Evolutionary conservation across 2,113 vertebrate species (phyloP), one percentile per base, ranked within the genome.

Genomic region (Podilymbus podiceps): DNA sequence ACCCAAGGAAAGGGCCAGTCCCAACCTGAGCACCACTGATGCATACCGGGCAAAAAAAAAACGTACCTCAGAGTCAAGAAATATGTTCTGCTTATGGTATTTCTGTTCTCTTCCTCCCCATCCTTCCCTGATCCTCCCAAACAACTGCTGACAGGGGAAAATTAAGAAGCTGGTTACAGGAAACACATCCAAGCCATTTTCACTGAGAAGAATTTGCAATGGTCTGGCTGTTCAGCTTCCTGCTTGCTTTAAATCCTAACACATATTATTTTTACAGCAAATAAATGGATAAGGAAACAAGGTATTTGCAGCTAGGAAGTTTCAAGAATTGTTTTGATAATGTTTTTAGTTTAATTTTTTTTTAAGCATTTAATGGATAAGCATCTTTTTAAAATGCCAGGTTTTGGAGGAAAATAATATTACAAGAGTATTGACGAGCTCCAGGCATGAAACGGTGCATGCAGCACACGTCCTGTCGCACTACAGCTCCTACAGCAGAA

Each of bases 131-230:
- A 50, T 89, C 53, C 50, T 94, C 53, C 33, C 67, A 85, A 91
- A 56, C 49, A 82, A 58, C 63, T 7, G 3, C 35, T 88, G 67
- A 93, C 63, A 73, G 53, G 74, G 79, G 66, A 83, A 85, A 88
- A 66, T 42, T 62, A 53, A 27, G 67, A 88, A 93, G 59, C 67
- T 40, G 25, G 33, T 89, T 96, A 72, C 91, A 94, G 81, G 58
- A 93, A 95, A 85, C 9, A 7, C 64, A 87, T 75, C 72, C 67
- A 60, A 79, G 69, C 18, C 44, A 15, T 85, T 87, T 75, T 78
- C 49, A 55, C 22, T 27, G 44, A 87, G 89, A 95, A 85, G 40
- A 85, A 87, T 90, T 52, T 89, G 69, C 80, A 94, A 82, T 93
- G 87, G 55, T 30, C 85, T 50, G 49, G 46, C 50, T 90, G 56